Evolutionary conservation across 2,797 vertebrate species (phyloP).

Genomic region (Pygocentrus nattereri): DNA sequence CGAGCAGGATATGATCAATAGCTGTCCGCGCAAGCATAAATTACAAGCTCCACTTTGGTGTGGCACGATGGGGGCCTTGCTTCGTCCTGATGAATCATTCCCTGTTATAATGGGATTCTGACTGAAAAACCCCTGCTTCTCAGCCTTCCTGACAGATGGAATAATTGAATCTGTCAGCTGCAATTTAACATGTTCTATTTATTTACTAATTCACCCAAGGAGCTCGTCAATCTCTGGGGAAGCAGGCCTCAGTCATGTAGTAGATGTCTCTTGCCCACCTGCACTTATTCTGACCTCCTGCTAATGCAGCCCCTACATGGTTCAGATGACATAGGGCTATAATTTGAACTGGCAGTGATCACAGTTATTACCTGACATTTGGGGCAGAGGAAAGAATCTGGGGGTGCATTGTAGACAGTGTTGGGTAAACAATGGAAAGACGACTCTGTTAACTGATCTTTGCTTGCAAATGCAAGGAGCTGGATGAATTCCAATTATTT

Average conservation of each 20-base stretch:
- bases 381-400: conserved; percentile 59
- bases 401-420: conserved; percentile 60
- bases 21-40: conserved; percentile 5
- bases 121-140: conserved; percentile 64
- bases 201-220: conserved; percentile 77
- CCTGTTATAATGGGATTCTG: conserved; percentile 74
- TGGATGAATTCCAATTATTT: conserved; percentile 65
- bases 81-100: conserved; percentile 71
- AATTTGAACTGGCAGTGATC: conserved; percentile 72
- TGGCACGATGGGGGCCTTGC: conserved; percentile 5
- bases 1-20: conserved; percentile 8
- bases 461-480: conserved; percentile 71
- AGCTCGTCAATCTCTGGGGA: conserved; percentile 74
- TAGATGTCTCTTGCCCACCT: not conserved
- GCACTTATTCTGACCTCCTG: conserved; percentile 58
- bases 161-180: conserved; percentile 82
- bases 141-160: conserved; percentile 75
- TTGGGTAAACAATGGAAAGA: conserved; percentile 73
- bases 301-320: conserved; percentile 20
- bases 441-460: conserved; percentile 67
- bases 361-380: conserved; percentile 81
- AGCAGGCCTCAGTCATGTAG: conserved; percentile 40
- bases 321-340: conserved; percentile 60
- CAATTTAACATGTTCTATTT: conserved; percentile 83
- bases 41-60: not conserved